Percentiles rank a stretch among this genome's conserved stretches.
Evolutionary conservation across 2,888 invertebrate species (phyloP).

Genomic region (Thymelicus sylvestris): DNA sequence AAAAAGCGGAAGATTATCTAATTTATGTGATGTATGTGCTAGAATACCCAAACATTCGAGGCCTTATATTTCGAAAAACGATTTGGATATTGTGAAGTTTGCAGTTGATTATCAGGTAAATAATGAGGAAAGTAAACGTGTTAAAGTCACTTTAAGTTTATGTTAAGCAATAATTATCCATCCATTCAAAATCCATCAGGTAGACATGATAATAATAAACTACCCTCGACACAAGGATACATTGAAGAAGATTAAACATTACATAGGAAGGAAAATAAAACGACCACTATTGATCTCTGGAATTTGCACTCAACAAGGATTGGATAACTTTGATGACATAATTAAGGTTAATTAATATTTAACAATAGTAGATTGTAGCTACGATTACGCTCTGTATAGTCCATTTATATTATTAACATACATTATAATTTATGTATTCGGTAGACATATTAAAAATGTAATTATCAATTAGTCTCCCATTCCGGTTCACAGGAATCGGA

Average conservation of each 20-base stretch:
- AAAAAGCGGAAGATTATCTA: constrained; percentile 49
- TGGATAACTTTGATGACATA: constrained; percentile 61
- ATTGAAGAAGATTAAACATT: constrained; percentile 47
- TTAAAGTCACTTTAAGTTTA: not conserved
- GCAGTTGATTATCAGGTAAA: constrained; percentile 57
- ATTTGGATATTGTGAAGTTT: constrained; percentile 57
- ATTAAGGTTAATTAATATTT: constrained; percentile 49
- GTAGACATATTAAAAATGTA: not conserved
- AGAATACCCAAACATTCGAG: constrained; percentile 52
- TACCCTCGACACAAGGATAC: constrained; percentile 50
- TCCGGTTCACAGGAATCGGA: constrained; percentile 59
- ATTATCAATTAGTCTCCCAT: not conserved
- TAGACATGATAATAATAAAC: constrained; percentile 56
- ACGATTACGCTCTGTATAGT: not conserved
- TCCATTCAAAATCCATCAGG: constrained; percentile 42
- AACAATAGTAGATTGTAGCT: not conserved
- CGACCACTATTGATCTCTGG: constrained; percentile 55
- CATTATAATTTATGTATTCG: not conserved
- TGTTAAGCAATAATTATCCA: too few relatives aligned
- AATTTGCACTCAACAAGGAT: constrained; percentile 61
- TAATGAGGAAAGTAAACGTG: not conserved
- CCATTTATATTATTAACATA: not conserved
- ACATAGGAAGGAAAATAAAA: constrained; percentile 45
- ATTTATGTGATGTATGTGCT: constrained; percentile 51
- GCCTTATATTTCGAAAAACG: constrained; percentile 53